Evolutionary conservation across 2,797 vertebrate species (phyloP).

Genomic region (Chromis chromis): DNA sequence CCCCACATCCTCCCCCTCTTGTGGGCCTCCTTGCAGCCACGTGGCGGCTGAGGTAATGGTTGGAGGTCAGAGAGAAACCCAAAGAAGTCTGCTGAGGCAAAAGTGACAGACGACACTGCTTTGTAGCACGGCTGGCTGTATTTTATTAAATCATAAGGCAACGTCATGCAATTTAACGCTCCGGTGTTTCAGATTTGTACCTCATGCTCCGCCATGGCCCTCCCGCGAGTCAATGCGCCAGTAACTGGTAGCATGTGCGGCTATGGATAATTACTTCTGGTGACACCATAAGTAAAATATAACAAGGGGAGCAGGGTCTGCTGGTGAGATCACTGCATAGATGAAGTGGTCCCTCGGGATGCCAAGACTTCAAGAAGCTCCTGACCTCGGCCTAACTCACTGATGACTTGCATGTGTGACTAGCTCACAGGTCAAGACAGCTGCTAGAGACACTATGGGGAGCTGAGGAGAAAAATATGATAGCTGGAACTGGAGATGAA

Average conservation of each 20-base stretch:
- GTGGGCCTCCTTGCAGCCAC: constrained; percentile 59
- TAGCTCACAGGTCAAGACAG: constrained; percentile 80
- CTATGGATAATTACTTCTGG: constrained; percentile 83
- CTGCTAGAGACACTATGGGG: constrained; percentile 78
- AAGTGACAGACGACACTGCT: constrained; percentile 70
- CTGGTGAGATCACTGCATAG: constrained; percentile 83
- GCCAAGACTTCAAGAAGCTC: constrained; percentile 86
- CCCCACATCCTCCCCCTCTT: constrained; percentile 22
- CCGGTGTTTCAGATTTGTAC: constrained; percentile 74
- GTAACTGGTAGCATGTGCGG: constrained; percentile 85
- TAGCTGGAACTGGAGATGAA: constrained; percentile 61
- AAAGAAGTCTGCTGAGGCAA: constrained; percentile 44
- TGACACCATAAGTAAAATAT: constrained; percentile 87
- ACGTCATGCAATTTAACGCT: constrained; percentile 75
- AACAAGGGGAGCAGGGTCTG: constrained; percentile 82
- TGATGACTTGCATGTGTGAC: constrained; percentile 89
- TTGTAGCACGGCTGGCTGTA: constrained; percentile 57
- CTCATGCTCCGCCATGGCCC: constrained; percentile 53
- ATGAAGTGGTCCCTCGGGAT: constrained; percentile 84
- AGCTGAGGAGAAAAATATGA: constrained; percentile 62
- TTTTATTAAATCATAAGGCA: constrained; percentile 76
- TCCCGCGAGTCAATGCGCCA: constrained; percentile 66
- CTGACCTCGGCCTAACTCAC: constrained; percentile 84
- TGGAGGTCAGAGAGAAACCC: constrained; percentile 70
- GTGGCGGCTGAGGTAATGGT: constrained; percentile 78